Percentiles rank a stretch among this genome's conserved stretches.
phyloP scores from a whole-genome alignment of 2,888 invertebrate species.

The Augochlorella aurata region DNA sequence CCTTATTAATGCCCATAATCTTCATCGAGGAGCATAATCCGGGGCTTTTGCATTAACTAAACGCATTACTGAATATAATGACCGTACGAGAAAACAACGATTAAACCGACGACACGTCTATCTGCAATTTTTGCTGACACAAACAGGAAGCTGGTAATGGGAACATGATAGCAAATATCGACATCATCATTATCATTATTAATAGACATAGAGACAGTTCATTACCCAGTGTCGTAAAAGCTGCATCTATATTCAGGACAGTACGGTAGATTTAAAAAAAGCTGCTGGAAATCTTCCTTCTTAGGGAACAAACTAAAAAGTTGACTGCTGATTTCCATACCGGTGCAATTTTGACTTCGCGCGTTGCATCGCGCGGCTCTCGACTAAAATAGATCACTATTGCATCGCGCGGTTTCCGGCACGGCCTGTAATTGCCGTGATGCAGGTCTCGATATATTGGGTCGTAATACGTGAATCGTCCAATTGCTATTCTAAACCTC shows the following conservation, averaged over 20 bases:
- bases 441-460: background rate
- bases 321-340: background rate
- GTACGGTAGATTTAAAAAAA: background rate
- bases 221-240: background rate
- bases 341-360: background rate
- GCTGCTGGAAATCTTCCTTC: background rate
- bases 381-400: background rate
- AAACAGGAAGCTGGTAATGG: background rate
- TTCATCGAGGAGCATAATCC: background rate
- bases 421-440: conserved; percentile 3
- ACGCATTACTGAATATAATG: background rate
- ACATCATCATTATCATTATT: background rate
- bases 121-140: background rate
- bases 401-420: background rate
- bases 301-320: background rate
- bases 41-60: background rate
- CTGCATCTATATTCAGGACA: background rate
- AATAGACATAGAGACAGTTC: background rate
- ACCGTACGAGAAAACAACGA: background rate
- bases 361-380: background rate
- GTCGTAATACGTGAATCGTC: background rate
- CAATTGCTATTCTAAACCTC: background rate
- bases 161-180: background rate
- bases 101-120: background rate
- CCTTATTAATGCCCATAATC: background rate